Conservation (phyloP, 2,888 invertebrate genomes). For the Macaria liturata region DNA sequence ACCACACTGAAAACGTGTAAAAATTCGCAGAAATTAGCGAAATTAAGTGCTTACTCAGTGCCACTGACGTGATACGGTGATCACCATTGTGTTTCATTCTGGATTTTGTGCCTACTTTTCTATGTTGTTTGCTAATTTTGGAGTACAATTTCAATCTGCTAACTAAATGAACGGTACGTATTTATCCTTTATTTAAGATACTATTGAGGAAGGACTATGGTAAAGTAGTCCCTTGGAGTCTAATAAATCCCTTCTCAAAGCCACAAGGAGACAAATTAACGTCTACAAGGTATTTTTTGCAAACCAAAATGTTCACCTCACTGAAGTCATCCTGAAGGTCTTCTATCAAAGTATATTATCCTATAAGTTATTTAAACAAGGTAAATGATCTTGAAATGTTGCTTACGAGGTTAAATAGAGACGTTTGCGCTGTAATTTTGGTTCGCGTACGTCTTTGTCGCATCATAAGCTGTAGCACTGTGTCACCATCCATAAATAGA, state of each 20-base stretch:
- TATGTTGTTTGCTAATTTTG: constrained; percentile 49
- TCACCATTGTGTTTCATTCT: constrained; percentile 41
- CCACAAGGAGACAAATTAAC: too few species aligned
- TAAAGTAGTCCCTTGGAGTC: too few species aligned
- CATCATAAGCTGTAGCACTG: constrained; percentile 15
- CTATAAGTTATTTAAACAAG: constrained; percentile 12
- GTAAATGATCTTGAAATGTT: constrained; percentile 11
- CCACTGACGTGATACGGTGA: constrained; percentile 54
- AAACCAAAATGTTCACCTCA: too few species aligned
- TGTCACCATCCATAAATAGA: constrained; percentile 52
- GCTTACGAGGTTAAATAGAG: constrained; percentile 5
- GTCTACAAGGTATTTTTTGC: too few species aligned
- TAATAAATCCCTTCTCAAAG: too few species aligned
- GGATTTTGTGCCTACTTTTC: constrained; percentile 39
- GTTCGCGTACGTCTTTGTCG: constrained; percentile 8
- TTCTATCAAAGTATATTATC: constrained; percentile 7
- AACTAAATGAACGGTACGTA: constrained; percentile 74
- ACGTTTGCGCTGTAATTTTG: constrained; percentile 4
- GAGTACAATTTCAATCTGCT: constrained; percentile 48
- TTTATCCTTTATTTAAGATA: constrained; percentile 38
- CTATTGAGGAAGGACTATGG: constrained; percentile 1
- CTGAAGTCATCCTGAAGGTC: constrained; percentile 15
- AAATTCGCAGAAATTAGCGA: constrained; percentile 47
- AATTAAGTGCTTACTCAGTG: constrained; percentile 39
- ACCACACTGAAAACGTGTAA: constrained; percentile 65